Evolutionary conservation across 2,797 vertebrate genomes (phyloP), one percentile per base, ranked within the genome.

Genomic region (Scarus forsteni): DNA sequence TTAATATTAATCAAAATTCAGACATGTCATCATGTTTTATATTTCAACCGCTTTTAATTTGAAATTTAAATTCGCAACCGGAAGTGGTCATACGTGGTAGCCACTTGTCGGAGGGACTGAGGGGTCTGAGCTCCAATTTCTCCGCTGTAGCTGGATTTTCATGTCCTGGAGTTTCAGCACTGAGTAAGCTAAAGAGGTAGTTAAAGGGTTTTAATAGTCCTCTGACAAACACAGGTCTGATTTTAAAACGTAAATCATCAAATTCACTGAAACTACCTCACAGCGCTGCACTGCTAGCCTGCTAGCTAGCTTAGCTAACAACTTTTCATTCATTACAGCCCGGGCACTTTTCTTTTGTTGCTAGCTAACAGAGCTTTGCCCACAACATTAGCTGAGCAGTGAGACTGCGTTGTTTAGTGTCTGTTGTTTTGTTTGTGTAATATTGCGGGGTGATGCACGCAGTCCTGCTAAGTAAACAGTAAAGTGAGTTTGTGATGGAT

Each of bases 291-390:
- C 43, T 60, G 85, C 62, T 88, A 87, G 60, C 80, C 11, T 46
- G 70, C 43, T 75, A 85, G 88, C 78, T 80, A 66, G 61, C 80
- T 49, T 38, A 70, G 90, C 90, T 89, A 83, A 85, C 79, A 88
- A 91, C 83, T 90, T 92, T 92, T 92, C 91, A 92, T 93, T 93
- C 92, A 92, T 92, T 89, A 70, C 59, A 68, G 71, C 54, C 57
- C 36, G 42, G 36, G 61, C 53, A 56, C 75, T 86, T 82, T 55
- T 87, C 88, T 92, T n/a, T 92, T 92, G 90, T 90, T 91, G 79
- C 63, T 78, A 78, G 85, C 85, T 82, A 80, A 66, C 69, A 12
- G 51, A 56, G 67, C 73, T 53, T 18, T 34, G 19, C 18, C 44
- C 45, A 60, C 34, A 62, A 71, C 63, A 73, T 36, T 70, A 66